phyloP scores from a whole-genome alignment of 1,140 invertebrate genomes.

The Trypoxylus dichotomus region DNA sequence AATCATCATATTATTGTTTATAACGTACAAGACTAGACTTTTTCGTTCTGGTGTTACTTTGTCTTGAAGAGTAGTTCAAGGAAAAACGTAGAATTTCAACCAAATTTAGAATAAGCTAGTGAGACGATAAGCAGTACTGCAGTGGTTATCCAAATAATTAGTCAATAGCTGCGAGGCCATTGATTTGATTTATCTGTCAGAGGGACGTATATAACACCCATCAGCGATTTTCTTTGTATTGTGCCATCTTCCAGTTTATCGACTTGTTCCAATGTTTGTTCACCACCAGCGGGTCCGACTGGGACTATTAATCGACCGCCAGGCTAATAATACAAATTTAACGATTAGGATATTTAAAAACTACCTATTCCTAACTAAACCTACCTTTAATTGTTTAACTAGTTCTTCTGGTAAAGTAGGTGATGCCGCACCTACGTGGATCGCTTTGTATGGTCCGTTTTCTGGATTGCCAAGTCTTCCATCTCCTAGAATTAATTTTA shows the following conservation, averaged over 20 bases:
- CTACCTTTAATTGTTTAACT: conserved; percentile 63
- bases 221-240: conserved; percentile 76
- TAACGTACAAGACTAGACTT: neutral
- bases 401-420: conserved; percentile 71
- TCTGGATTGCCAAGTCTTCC: conserved; percentile 74
- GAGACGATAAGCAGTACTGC: neutral
- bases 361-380: neutral
- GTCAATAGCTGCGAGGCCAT: conserved; percentile 48
- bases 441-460: conserved; percentile 85
- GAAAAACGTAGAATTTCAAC: neutral
- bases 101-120: neutral
- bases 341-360: neutral
- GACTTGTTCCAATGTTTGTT: conserved; percentile 83
- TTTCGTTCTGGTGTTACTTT: neutral
- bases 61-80: neutral
- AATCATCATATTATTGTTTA: neutral
- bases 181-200: conserved; percentile 86
- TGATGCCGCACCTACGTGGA: conserved; percentile 93
- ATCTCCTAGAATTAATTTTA: conserved; percentile 82
- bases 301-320: conserved; percentile 92
- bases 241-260: conserved; percentile 85
- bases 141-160: conserved; percentile 21
- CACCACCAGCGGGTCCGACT: conserved; percentile 79
- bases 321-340: conserved; percentile 50
- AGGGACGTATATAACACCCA: conserved; percentile 97